Conservation (phyloP, 2,113 vertebrate genomes). For the Plecotus auritus region DNA sequence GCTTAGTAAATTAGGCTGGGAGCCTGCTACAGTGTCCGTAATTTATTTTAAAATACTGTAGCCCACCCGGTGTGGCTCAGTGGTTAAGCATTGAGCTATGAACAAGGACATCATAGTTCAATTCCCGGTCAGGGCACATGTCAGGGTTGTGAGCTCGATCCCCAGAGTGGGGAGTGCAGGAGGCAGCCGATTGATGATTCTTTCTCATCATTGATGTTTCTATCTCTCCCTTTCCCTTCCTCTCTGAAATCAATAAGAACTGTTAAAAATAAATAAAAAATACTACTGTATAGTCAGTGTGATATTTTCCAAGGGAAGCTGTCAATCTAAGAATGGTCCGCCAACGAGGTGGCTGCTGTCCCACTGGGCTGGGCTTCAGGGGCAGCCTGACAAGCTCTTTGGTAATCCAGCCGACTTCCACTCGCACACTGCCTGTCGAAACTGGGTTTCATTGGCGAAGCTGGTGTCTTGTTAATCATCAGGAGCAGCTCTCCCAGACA, state of each 20-base stretch:
- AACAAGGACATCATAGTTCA: no score
- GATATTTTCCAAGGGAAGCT: background rate
- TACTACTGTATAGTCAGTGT: background rate
- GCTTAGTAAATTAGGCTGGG: background rate
- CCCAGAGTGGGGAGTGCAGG: no score
- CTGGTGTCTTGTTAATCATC: background rate
- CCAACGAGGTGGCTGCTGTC: background rate
- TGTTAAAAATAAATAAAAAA: no score
- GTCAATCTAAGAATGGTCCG: background rate
- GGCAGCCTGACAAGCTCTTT: background rate
- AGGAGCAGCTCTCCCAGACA: background rate
- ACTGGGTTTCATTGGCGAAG: background rate
- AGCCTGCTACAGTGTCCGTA: background rate
- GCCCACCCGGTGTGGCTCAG: no score
- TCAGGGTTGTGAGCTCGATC: no score
- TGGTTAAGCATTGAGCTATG: no score
- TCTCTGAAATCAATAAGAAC: no score
- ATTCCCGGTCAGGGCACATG: no score
- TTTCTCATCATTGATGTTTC: no score
- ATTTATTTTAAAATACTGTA: background rate
- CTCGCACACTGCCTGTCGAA: background rate
- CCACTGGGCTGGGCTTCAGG: rapidly evolving
- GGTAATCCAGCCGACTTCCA: background rate
- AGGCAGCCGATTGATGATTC: no score
- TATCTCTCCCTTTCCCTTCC: no score